A percentile compares a stretch with the other conserved stretches of the same genome.
These are phyloP conservation scores for Cyphomyrmex costatus DNA, from an alignment of 1,140 invertebrate genomes.

Conservation along the genomic window DNA sequence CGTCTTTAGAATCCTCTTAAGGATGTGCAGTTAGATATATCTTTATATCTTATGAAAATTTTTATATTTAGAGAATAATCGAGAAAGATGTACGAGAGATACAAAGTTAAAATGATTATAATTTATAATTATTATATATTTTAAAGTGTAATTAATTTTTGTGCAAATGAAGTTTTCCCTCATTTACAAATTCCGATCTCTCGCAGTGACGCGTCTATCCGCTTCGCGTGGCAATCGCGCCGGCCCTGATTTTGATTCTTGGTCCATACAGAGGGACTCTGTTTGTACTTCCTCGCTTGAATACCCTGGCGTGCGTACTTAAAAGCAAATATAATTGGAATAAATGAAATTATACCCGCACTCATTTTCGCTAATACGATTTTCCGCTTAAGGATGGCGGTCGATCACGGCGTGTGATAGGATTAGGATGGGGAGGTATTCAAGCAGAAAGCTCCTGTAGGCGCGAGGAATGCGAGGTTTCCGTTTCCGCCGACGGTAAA, in stretches of 20 bases:
- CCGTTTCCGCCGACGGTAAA: slow-evolving; percentile 61
- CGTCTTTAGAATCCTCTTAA: too few species aligned
- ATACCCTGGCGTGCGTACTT: not conserved
- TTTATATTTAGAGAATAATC: not conserved
- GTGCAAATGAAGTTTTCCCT: not conserved
- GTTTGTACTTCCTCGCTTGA: slow-evolving; percentile 9
- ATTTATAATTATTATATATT: too few species aligned
- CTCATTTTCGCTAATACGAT: slow-evolving; percentile 35
- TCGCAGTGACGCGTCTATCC: not conserved
- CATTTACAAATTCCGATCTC: not conserved
- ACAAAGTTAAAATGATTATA: not conserved
- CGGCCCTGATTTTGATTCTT: slow-evolving; percentile 3
- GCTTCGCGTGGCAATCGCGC: not conserved
- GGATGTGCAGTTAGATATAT: not conserved
- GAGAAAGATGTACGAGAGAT: not conserved
- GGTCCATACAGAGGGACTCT: not conserved
- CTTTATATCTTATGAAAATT: not conserved
- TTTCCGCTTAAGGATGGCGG: slow-evolving; percentile 21
- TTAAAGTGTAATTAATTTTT: not conserved
- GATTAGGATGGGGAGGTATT: not conserved
- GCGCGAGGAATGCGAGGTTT: slow-evolving; percentile 33
- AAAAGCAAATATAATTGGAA: slow-evolving; percentile 32
- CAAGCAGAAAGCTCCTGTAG: not conserved
- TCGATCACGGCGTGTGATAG: not conserved
- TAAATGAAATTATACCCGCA: slow-evolving; percentile 15